These are phyloP conservation scores for Megaleporinus macrocephalus DNA, from an alignment of 2,113 vertebrate genomes.

Conservation along the genomic window DNA sequence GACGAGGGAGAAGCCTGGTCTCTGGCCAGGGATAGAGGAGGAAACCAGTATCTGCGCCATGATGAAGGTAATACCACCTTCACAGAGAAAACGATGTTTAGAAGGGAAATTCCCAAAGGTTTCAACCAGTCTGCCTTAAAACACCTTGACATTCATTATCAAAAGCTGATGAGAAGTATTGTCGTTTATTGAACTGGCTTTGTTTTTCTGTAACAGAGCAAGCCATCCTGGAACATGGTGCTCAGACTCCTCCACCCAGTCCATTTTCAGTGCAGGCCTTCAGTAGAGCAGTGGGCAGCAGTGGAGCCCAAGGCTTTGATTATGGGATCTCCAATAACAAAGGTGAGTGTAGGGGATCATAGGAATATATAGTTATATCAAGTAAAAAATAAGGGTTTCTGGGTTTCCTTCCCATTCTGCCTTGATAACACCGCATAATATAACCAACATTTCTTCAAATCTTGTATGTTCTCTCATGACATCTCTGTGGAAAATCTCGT, in stretches of 20 bases:
- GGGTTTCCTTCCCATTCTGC: background rate
- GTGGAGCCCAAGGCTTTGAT: constrained; percentile 94
- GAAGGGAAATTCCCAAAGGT: background rate
- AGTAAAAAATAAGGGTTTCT: background rate
- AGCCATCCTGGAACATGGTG: constrained; percentile 88
- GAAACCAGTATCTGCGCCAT: constrained; percentile 96
- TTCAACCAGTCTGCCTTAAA: background rate
- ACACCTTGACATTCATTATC: no score
- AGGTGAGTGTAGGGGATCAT: constrained; percentile 78
- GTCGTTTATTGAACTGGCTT: background rate
- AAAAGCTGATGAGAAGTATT: no score
- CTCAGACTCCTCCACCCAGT: constrained; percentile 95
- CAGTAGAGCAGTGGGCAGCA: constrained; percentile 84
- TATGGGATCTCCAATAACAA: constrained; percentile 96
- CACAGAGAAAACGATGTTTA: background rate
- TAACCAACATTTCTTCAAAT: background rate
- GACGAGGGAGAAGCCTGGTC: constrained; percentile 99
- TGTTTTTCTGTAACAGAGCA: constrained; percentile 81
- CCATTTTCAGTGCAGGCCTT: constrained; percentile 96
- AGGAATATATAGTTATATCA: no score
- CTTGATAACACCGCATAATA: background rate
- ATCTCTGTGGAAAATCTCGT: background rate
- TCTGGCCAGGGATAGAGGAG: constrained; percentile 94
- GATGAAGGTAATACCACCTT: constrained; percentile 89
- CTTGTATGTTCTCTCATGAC: background rate